A percentile compares a stretch with the other conserved stretches of the same genome.
Evolutionary conservation across 2,888 invertebrate genomes (phyloP).

Genomic region (Hemithea aestivaria): DNA sequence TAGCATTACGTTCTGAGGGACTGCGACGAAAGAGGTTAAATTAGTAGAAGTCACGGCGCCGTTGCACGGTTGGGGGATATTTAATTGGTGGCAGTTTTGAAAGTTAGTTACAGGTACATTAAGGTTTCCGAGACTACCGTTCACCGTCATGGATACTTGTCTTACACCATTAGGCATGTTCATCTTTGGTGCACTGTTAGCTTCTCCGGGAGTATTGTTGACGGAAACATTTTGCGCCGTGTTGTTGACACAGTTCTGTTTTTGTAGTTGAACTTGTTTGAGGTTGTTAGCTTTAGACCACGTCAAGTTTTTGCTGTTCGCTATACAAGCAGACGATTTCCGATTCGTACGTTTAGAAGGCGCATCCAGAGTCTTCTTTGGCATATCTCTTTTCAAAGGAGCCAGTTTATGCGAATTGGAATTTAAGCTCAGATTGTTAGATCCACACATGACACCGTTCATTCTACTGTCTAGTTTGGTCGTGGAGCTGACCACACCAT

Average conservation of each 20-base stretch:
- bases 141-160: slow-evolving; percentile 62
- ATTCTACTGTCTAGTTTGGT: slow-evolving; percentile 69
- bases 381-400: slow-evolving; percentile 50
- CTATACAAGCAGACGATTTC: slow-evolving; percentile 70
- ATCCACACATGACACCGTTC: slow-evolving; percentile 71
- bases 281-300: slow-evolving; percentile 74
- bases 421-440: slow-evolving; percentile 65
- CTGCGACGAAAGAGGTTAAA: slow-evolving; percentile 67
- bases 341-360: slow-evolving; percentile 61
- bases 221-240: slow-evolving; percentile 38
- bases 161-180: slow-evolving; percentile 65
- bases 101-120: slow-evolving; percentile 64
- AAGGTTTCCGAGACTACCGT: slow-evolving; percentile 56
- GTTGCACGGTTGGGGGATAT: slow-evolving; percentile 62
- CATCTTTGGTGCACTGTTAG: slow-evolving; percentile 62
- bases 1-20: slow-evolving; percentile 77
- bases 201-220: slow-evolving; percentile 47
- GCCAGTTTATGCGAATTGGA: slow-evolving; percentile 46
- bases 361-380: slow-evolving; percentile 40
- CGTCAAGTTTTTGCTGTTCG: slow-evolving; percentile 69
- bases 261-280: slow-evolving; percentile 66
- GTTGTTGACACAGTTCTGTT: slow-evolving; percentile 67
- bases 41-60: slow-evolving; percentile 61
- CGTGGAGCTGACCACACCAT: slow-evolving; percentile 65
- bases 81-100: slow-evolving; percentile 68